Evolutionary conservation across 2,888 invertebrate species (phyloP).

Genomic region (Pycnomerus fuliginosus): DNA sequence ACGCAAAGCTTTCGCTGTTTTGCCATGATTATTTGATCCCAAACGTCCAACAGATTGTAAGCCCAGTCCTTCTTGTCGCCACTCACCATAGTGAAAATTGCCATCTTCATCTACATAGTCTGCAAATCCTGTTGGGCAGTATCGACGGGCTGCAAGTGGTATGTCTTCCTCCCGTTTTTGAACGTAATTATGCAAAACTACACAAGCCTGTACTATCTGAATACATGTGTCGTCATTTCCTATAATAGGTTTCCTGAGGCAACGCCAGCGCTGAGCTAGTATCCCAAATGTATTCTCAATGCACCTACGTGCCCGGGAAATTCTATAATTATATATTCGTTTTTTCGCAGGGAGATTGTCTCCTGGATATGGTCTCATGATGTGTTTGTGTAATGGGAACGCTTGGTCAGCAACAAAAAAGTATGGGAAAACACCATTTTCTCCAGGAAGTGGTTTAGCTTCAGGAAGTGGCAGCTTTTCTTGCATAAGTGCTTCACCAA

Average conservation of each 20-base stretch:
- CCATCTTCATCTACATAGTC: background rate
- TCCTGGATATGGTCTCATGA: slow-evolving; percentile 31
- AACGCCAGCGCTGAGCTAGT: slow-evolving; percentile 2
- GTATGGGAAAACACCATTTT: slow-evolving; percentile 2
- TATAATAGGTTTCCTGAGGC: background rate
- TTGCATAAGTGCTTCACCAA: slow-evolving; percentile 10
- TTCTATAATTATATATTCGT: background rate
- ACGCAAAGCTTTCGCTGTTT: background rate
- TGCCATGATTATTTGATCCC: background rate
- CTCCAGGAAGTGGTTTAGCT: slow-evolving; percentile 3
- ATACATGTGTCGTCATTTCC: background rate
- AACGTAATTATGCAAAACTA: slow-evolving; percentile 28
- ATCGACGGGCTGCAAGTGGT: background rate
- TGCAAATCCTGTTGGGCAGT: background rate
- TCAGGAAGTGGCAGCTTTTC: slow-evolving; percentile 3
- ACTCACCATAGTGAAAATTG: background rate
- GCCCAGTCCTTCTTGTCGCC: background rate
- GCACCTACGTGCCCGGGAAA: background rate
- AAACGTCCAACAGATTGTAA: background rate
- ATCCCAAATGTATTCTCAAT: slow-evolving; percentile 12
- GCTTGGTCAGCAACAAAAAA: slow-evolving; percentile 19
- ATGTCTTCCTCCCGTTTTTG: slow-evolving; percentile 25
- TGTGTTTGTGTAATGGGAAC: slow-evolving; percentile 14
- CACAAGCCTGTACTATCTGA: slow-evolving; percentile 22
- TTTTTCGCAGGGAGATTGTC: slow-evolving; percentile 16